Percentiles rank a stretch among this genome's conserved stretches.
These are phyloP conservation scores for Cettia cetti DNA, from an alignment of 2,113 vertebrate species.

Conservation along the genomic window DNA sequence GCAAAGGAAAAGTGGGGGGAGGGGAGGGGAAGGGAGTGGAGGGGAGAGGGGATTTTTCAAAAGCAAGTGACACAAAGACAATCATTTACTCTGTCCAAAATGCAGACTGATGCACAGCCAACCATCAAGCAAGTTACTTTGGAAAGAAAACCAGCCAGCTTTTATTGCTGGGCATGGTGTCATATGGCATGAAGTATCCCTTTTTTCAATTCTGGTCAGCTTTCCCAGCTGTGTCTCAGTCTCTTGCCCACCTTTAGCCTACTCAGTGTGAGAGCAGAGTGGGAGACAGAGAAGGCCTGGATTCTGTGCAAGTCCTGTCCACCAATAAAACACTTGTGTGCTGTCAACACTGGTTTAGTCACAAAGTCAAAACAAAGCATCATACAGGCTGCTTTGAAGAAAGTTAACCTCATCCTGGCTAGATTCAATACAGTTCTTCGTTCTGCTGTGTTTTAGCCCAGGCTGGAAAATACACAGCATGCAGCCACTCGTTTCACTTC, in stretches of 20 bases:
- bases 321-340: background rate
- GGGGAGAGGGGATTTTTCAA: background rate
- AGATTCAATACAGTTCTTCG: background rate
- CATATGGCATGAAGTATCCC: background rate
- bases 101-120: background rate
- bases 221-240: background rate
- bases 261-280: background rate
- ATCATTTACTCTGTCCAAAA: background rate
- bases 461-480: rapidly evolving
- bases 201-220: background rate
- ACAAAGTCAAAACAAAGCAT: background rate
- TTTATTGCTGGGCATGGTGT: background rate
- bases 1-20: background rate
- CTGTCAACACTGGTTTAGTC: background rate
- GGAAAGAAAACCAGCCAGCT: background rate
- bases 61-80: background rate
- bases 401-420: background rate
- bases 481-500: rapidly evolving
- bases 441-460: background rate
- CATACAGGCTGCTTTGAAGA: background rate
- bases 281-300: background rate
- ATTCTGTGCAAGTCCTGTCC: rapidly evolving
- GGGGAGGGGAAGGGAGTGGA: rapidly evolving
- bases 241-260: background rate
- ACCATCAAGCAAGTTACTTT: background rate